Base-by-base conservation (phyloP, 2,797 vertebrate species). In the Numenius phaeopus region DNA sequence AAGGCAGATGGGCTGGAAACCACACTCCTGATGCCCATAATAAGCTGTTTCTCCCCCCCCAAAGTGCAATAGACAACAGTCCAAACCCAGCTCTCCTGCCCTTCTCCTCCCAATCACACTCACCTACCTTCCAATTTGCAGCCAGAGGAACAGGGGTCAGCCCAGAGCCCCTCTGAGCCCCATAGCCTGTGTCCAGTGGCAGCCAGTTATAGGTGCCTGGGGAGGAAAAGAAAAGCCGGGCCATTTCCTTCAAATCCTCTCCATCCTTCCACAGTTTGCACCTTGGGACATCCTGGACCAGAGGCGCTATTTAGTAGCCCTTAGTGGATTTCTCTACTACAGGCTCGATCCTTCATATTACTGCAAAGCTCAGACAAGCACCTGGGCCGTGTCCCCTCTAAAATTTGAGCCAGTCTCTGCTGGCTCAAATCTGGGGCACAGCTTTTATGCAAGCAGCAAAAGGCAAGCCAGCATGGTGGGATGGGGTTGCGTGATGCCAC, bases 401-500 rank as follows among this genome's bases (percentile, higher is more conserved):
- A 34, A 84, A 49, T 24, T 24, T 39, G 57, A 62, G 29, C 13
- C 42, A 8, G 37, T 3, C 65, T 24, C 47, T 84, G 77, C 61
- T 14, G 34, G 49, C 11, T 80, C 26, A 32, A 7, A 22, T 5
- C 10, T 26, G 47, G 22, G 64, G 18, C 84, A 42, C 26, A 82
- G 58, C 40, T 89, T 64, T 24, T 14, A 15, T 0, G 0, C 3
- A 10, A 65, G 78, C 58, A 69, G 78, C 55, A 46, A 18, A 55
- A 79, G 17, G 11, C 70, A 40, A 52, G 26, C 24, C 8, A 7
- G 46, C 0, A 0, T 15, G 58, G 10, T 44, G 14, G 34, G 39
- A 14, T 30, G 26, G 54, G 20, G 2, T 4, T 42, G 19, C 0
- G 2, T 7, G 4, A 9, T 66, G 40, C 54, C 40, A 12, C 10